Evolutionary conservation across 2,113 vertebrate genomes (phyloP), one percentile per base, ranked within the genome.

Genomic region (Gorsachius goisagi): DNA sequence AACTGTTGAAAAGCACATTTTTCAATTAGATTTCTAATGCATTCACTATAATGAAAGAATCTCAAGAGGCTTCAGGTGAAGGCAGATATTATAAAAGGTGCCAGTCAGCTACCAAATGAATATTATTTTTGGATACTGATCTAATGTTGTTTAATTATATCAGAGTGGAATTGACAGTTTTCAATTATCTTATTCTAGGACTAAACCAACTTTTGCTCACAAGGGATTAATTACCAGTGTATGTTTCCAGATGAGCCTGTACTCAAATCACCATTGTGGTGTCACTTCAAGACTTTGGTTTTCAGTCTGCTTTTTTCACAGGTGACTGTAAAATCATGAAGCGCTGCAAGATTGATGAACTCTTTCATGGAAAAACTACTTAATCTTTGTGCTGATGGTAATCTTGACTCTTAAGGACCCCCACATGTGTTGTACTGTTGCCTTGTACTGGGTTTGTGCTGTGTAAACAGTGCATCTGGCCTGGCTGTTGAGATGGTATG

Each of bases 101-200:
- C 76, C 92, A 72, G 74, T 95, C 58, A 89, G 35, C 77, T 95
- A 81, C 75, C 37, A 96, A 95, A 90, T 87, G 14, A 44, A 47
- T 85, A 80, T 33, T 92, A 62, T 84, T 85, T 96, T 93, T 95
- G 79, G 90, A 92, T 88, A 89, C 16, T 80, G 35, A 55, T 89
- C 83, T 76, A 63, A 88, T 96, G 50, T 82, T 86, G 27, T 88
- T 91, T 84, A 84, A 94, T 94, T 89, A 49, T 73, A 39, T 82
- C 52, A 85, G 58, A 84, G 47, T 39, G 58, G 63, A 96, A 89
- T 47, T 68, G 85, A 58, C 85, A 78, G 21, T 90, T 97, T 91
- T 93, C 72, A 95, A 63, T 94, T 84, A 75, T 58, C 23, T 66
- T 75, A 73, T 88, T 93, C 75, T 9, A 86, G 37, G 60, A 62